These are phyloP conservation scores for Chionoecetes opilio DNA, from an alignment of 1,140 invertebrate genomes.

Conservation along the genomic window DNA sequence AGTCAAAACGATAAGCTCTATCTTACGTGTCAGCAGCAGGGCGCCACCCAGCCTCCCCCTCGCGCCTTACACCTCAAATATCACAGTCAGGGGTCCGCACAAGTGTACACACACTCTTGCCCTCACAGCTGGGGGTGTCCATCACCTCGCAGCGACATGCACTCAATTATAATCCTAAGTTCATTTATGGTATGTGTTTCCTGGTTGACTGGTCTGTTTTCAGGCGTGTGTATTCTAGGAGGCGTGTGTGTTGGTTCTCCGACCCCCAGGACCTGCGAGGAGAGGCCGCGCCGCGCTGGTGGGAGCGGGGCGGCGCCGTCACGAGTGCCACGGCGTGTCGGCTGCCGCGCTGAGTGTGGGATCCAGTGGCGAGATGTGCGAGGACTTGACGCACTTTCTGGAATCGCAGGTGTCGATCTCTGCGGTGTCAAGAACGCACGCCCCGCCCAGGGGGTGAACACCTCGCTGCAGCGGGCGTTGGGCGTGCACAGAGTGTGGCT, in stretches of 20 bases:
- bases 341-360: background rate
- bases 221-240: background rate
- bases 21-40: background rate
- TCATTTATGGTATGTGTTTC: background rate
- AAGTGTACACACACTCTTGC: too few species aligned
- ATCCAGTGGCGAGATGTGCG: background rate
- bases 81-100: background rate
- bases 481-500: too few species aligned
- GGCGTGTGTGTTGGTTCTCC: background rate
- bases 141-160: background rate
- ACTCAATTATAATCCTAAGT: background rate
- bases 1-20: constrained; percentile 61
- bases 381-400: background rate
- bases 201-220: background rate
- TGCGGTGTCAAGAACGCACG: too few species aligned
- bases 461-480: too few species aligned
- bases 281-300: background rate
- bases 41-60: background rate
- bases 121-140: too few species aligned
- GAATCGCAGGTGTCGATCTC: too few species aligned
- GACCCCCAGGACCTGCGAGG: background rate
- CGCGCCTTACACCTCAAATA: background rate
- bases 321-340: background rate
- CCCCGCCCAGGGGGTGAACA: too few species aligned
- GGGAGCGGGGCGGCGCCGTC: background rate